Evolutionary conservation across 1,140 invertebrate genomes (phyloP).

Genomic region (Pachypsylla venusta): DNA sequence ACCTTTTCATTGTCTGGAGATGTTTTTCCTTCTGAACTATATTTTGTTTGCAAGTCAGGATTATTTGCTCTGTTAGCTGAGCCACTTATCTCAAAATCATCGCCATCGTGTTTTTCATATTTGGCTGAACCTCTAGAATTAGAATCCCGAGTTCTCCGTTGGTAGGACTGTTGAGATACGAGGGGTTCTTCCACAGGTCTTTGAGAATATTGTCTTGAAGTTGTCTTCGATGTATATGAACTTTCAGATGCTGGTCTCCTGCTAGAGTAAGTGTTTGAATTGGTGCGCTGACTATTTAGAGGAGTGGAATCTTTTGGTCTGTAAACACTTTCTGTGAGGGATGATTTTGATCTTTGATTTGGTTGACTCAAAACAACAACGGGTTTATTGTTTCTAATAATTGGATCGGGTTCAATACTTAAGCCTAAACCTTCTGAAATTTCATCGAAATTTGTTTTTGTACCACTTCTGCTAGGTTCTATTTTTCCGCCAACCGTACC

Average conservation of each 20-base stretch:
- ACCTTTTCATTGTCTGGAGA: no score
- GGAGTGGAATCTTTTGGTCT: not conserved
- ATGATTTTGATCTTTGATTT: not conserved
- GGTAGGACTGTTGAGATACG: not conserved
- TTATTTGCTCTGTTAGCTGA: no score
- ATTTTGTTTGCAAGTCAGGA: no score
- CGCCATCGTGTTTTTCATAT: not conserved
- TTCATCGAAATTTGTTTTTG: slow-evolving; percentile 1
- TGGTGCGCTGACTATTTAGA: not conserved
- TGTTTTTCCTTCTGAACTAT: no score
- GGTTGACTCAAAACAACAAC: not conserved
- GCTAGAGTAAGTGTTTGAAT: slow-evolving; percentile 3
- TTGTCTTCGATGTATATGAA: no score
- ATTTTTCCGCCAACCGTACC: not conserved
- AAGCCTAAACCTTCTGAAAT: slow-evolving; percentile 3
- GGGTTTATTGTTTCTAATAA: slow-evolving; percentile 2
- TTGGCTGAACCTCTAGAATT: not conserved
- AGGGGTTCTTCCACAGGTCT: not conserved
- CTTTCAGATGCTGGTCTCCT: not conserved
- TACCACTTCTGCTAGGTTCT: not conserved
- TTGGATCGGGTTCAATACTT: not conserved
- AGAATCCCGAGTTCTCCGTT: not conserved
- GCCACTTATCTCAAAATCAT: no score
- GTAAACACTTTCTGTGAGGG: not conserved
- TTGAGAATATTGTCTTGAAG: not conserved